Evolutionary conservation across 92 coral and sea anemone species (phyloP), one percentile per base, ranked within the genome.

Genomic region (Palythoa heliodiscus): DNA sequence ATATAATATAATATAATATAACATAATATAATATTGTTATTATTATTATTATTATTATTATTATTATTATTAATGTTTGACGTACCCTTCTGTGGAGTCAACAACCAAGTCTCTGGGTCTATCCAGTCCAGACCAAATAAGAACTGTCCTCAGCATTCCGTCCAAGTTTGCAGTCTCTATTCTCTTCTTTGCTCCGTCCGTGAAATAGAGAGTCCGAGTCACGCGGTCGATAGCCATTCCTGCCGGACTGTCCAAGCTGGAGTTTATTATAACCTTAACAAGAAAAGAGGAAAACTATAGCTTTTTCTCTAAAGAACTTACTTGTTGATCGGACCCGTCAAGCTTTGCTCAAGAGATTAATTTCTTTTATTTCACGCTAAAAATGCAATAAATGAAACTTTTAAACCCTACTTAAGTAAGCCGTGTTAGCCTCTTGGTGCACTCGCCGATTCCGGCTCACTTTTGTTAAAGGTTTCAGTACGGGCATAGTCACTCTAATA

Each of bases 191-290:
- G 88, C 88, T 23, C 88, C 55, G 24, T 89, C 91, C 52, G 88
- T 89, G 88, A 88, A 89, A 82, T 89, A 89, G 16, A 89, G 84
- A n/a, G 82, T 89, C 14, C 91, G 91, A 50, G 88, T 87, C 24
- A 89, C 83, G 50, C 86, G 71, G 20, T 89, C 91, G 23, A 89
- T 83, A 2, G 91, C 88, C 43, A 89, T 60, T 70, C 91, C 91
- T 22, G 82, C 88, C 16, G 91, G 91, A 22, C 58, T 80, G 20
- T 80, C 84, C 22, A 80, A 29, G 40, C 84, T 80, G 12, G 84
- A 64, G 24, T 80, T 80, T 5, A 80, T 23, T 17, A 80, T 70
- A 63, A 80, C 84, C 84, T 80, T 16, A 40, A 73, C 54, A 40
- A 11, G 23, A 73, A 1, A 68, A 68, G 37, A 4, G 11, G n/a